A percentile compares a stretch with the other conserved stretches of the same genome.
phyloP scores from a whole-genome alignment of 2,888 invertebrate species.

The Rhaphigaster nebulosa region DNA sequence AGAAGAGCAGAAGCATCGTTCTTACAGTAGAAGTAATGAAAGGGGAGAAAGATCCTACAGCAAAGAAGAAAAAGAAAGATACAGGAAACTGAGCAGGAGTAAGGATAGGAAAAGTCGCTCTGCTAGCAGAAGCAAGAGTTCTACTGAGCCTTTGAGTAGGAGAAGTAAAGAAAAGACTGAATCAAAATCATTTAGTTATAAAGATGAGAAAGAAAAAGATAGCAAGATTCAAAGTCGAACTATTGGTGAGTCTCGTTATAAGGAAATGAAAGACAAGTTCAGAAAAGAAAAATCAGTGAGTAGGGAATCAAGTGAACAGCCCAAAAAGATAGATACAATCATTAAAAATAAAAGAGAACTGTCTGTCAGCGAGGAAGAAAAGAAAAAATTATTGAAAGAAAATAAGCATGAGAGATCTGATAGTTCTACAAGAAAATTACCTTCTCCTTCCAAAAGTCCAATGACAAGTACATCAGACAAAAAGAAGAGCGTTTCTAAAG shows the following conservation, averaged over 20 bases:
- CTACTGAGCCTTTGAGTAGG: slow-evolving; percentile 55
- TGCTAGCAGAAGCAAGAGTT: slow-evolving; percentile 61
- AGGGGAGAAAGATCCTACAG: slow-evolving; percentile 66
- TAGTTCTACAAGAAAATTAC: slow-evolving; percentile 46
- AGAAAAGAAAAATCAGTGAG: slow-evolving; percentile 67
- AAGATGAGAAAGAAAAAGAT: slow-evolving; percentile 64
- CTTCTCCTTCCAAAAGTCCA: slow-evolving; percentile 45
- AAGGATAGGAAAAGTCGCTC: slow-evolving; percentile 64
- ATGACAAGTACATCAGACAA: slow-evolving; percentile 65
- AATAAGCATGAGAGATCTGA: slow-evolving; percentile 45
- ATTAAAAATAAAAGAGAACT: slow-evolving; percentile 14
- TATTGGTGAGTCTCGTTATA: slow-evolving; percentile 49
- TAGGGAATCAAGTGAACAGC: slow-evolving; percentile 62
- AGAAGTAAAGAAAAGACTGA: slow-evolving; percentile 65
- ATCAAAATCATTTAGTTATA: background rate
- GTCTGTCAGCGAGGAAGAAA: slow-evolving; percentile 28
- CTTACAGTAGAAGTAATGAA: slow-evolving; percentile 67
- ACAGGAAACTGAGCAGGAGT: slow-evolving; percentile 63
- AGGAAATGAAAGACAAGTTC: slow-evolving; percentile 48
- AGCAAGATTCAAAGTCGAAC: background rate
- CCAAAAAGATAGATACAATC: background rate
- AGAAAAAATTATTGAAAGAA: slow-evolving; percentile 31
- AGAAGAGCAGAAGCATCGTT: slow-evolving; percentile 66
- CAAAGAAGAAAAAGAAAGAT: slow-evolving; percentile 67
- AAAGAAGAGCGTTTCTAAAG: slow-evolving; percentile 64